Evolutionary conservation across 2,797 vertebrate species (phyloP), one percentile per base, ranked within the genome.

Genomic region (Acropternis orthonyx): DNA sequence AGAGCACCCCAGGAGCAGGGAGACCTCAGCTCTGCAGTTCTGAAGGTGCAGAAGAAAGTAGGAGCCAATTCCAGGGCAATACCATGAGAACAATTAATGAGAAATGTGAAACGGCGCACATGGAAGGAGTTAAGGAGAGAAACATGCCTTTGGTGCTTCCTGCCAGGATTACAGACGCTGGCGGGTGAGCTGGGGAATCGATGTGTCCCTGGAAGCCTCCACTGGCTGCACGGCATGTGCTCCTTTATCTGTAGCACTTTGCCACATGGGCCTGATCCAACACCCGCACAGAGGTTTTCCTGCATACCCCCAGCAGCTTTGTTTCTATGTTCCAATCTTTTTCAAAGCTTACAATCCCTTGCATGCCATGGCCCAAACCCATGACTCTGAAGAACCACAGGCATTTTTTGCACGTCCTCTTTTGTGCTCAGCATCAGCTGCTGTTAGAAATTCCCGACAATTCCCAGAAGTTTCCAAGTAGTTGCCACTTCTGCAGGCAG

Each of bases 301-400:
- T 41, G 34, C 62, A 41, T 58, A 44, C 43, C 37, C 43, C 37
- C 15, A 30, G 44, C 16, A 41, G 26, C 18, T 36, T 46, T 52
- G 19, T 6, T 41, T 41, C 44, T 46, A 5, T 43, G 67, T 49
- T 46, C 10, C 2, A 48, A 14, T 14, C 52, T 32, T 54, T 21
- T 5, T 32, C 52, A 54, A 32, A 54, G 52, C 32, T 27, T 28
- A 15, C 5, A 32, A 13, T 11, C 39, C 48, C 66, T 14, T 3
- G 11, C 0, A 3, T 14, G 39, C 21, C 34, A n/a, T 19, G 24
- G 41, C 41, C 1, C 3, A 68, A 56, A 32, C 3, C 5, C 21
- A 63, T 14, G 65, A 22, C 32, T 43, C 27, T 20, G 49, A n/a
- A 71, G 62, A 36, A 44, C 15, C 55, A 43, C 2, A 6, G 51